Base-by-base conservation (phyloP, 2,888 invertebrate species). In the Philonicus albiceps region DNA sequence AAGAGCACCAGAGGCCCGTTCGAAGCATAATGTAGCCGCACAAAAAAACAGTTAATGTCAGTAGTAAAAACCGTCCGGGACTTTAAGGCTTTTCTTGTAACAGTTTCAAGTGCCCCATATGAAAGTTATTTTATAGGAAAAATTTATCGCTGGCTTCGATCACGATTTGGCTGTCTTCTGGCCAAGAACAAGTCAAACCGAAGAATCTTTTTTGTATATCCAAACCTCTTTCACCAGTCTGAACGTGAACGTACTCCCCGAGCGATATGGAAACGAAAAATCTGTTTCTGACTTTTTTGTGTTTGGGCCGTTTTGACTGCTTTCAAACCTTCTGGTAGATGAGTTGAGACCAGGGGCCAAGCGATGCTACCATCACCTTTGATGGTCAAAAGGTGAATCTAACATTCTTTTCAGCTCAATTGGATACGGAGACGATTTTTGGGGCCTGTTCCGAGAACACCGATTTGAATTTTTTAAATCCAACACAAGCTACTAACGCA, bases 111-210 rank as follows among this genome's bases (percentile, higher is more conserved):
- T 80, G 80, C 80, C 80, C 80, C 49, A 83, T 83, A 83, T 83
- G 83, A 83, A 83, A 83, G 83, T 83, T 83, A 83, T 83, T 83
- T 83, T 83, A 83, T 83, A 83, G 55, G 83, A 83, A 83, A 83
- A 83, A 83, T 83, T 83, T 83, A 83, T 83, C 83, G 83, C 72
- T 37, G 27, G 37, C 34, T 85, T 49, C 73, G 87, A 87, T 87
- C 87, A 87, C 87, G 87, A 87, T 87, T 85, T 84, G 80, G 85
- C 86, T 86, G 86, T 86, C 87, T 86, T 86, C 75, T 73, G 34
- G 55, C 53, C 84, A 78, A 86, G 87, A 87, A 87, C 76, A 86
- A 86, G 19, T 86, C 76, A 76, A 74, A 85, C 40, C 74, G 74
- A 53, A 85, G 53, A 31, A 53, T 75, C 53, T 75, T 75, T 85